Evolutionary conservation across 2,888 invertebrate species (phyloP), one percentile per base, ranked within the genome.

Genomic region (Drosophila mimica): DNA sequence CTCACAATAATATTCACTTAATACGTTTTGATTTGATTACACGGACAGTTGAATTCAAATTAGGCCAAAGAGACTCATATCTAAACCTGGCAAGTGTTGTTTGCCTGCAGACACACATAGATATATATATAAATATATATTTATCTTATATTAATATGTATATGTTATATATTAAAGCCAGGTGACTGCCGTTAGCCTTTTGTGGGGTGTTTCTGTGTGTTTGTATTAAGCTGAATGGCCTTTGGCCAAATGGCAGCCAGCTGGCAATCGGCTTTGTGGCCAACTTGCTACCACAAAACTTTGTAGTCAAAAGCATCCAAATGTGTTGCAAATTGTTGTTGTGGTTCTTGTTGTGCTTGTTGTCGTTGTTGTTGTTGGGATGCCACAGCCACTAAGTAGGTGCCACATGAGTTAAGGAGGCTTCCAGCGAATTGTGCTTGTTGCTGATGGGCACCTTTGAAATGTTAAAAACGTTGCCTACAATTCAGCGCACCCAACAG

Each of bases 221-320:
- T 60, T 69, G 67, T 52, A 52, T 40, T 49, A 28, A 9, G 11
- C 59, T 43, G 36, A 61, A 38, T 65, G 53, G 59, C 81, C 78
- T 31, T 31, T 60, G 85, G 62, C 63, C 46, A 63, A 63, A 58
- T 69, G 58, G 62, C 31, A 43, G 49, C n/a, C 63, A 46, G 40
- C 46, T 64, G 61, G 69, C 83, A 76, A 70, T 86, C 68, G 64
- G 83, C 83, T 76, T 86, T 85, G 67, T 86, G 76, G 65, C 74
- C 68, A 64, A 78, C 69, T 84, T 78, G 75, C 63, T 78, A 49
- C 31, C 64, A 62, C 57, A 68, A 60, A 64, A 70, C 46, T 70
- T 78, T 60, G 53, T 53, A 56, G 59, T 76, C 70, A 61, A 61
- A 85, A 65, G 54, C 58, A 49, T 11, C 8, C n/a, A 61, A 69